phyloP scores from a whole-genome alignment of 2,797 vertebrate species.

The Anas flavirostris region DNA sequence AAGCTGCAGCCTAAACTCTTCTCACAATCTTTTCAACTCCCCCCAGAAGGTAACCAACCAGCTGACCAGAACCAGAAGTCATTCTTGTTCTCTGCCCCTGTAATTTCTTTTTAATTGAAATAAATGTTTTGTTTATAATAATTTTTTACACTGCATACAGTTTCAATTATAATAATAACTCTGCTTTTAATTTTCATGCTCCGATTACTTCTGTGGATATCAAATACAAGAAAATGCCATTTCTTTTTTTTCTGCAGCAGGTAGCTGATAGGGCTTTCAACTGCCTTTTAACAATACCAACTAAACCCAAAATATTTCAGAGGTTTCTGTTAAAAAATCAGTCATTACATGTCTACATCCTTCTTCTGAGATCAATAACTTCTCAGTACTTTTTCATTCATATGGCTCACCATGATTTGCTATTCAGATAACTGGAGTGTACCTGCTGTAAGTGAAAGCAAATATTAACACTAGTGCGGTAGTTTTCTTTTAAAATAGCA shows the following conservation, averaged over 20 bases:
- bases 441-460: constrained; percentile 64
- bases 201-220: not conserved
- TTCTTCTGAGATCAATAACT: constrained; percentile 21
- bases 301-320: not conserved
- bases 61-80: not conserved
- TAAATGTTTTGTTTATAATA: not conserved
- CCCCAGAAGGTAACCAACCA: not conserved
- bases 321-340: not conserved
- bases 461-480: constrained; percentile 61
- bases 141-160: not conserved
- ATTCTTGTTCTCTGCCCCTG: not conserved
- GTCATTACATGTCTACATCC: not conserved
- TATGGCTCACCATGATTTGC: constrained; percentile 11
- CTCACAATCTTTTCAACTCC: not conserved
- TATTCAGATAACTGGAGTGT: constrained; percentile 46
- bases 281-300: constrained; percentile 8
- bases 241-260: constrained; percentile 22
- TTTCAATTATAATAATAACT: not conserved
- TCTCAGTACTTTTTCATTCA: constrained; percentile 26
- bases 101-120: not conserved
- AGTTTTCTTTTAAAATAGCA: constrained; percentile 60
- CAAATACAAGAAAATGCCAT: not conserved
- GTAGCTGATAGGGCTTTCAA: constrained; percentile 18
- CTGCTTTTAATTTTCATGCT: not conserved
- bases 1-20: not conserved